Conservation (phyloP, 2,113 vertebrate genomes). For the Leptodactylus fuscus region DNA sequence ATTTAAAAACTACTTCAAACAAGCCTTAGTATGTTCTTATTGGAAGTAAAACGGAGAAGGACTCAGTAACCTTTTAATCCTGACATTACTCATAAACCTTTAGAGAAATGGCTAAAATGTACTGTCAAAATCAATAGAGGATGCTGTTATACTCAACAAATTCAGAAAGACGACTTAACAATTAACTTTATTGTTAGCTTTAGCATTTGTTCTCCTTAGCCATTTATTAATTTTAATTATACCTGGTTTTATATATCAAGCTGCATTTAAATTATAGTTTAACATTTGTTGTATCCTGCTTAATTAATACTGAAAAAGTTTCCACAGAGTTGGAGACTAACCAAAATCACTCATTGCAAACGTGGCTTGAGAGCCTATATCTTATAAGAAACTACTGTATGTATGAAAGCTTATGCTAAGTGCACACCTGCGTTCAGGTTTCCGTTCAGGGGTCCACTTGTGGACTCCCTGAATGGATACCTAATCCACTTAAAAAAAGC, state of each 20-base stretch:
- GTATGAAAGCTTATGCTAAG: no score
- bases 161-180: conserved; percentile 26
- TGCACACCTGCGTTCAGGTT: no score
- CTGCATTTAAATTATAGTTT: conserved; percentile 12
- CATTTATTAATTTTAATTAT: conserved; percentile 38
- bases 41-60: no score
- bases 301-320: conserved; percentile 34
- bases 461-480: no score
- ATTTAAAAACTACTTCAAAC: conserved; percentile 21
- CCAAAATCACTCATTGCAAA: not conserved
- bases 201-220: conserved; percentile 33
- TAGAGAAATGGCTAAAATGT: conserved; percentile 25
- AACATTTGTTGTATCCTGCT: conserved; percentile 19
- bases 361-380: not conserved
- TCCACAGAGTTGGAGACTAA: not conserved
- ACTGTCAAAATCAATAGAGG: conserved; percentile 37
- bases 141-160: conserved; percentile 17
- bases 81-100: conserved; percentile 22
- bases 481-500: no score
- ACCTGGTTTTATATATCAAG: conserved; percentile 26
- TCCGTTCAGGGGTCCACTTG: no score
- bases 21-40: not conserved
- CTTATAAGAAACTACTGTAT: not conserved
- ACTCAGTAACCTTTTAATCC: not conserved
- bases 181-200: conserved; percentile 26